phyloP scores from a whole-genome alignment of 2,888 invertebrate genomes.

The Isoperla grammatica region DNA sequence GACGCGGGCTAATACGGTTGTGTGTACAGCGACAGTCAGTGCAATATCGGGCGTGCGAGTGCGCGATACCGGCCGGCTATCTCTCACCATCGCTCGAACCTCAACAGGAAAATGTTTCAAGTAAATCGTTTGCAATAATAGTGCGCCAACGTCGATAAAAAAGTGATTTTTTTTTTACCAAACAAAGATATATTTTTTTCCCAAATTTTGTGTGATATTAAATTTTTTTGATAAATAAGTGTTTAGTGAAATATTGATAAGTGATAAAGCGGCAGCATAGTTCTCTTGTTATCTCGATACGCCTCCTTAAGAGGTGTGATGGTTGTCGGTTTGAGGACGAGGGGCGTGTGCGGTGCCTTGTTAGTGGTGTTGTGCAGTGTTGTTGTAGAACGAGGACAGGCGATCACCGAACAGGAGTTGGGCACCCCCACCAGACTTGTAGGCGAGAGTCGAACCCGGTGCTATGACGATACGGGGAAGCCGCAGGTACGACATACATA shows the following conservation, averaged over 20 bases:
- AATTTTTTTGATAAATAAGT: too few species aligned
- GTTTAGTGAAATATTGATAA: too few species aligned
- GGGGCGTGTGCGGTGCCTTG: too few species aligned
- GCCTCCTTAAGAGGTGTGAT: too few species aligned
- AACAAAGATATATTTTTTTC: too few species aligned
- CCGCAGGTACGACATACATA: constrained; percentile 34
- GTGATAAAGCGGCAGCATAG: too few species aligned
- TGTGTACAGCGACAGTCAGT: constrained; percentile 6
- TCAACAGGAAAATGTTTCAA: neutral
- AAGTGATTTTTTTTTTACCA: too few species aligned
- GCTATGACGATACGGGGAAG: constrained; percentile 31
- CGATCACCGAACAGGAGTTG: constrained; percentile 10
- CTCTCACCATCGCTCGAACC: neutral
- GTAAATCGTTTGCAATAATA: neutral
- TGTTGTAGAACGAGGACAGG: constrained; percentile 5
- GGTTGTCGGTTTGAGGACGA: too few species aligned
- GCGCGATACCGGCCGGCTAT: neutral
- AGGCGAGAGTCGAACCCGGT: constrained; percentile 24
- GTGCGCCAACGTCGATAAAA: neutral
- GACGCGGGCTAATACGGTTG: constrained; percentile 11
- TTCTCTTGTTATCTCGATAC: too few species aligned
- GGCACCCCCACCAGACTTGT: neutral
- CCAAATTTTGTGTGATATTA: too few species aligned
- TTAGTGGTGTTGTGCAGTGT: neutral
- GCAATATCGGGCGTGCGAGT: neutral